Conservation (phyloP, 1,140 invertebrate genomes). For the Euborellia annulipes region DNA sequence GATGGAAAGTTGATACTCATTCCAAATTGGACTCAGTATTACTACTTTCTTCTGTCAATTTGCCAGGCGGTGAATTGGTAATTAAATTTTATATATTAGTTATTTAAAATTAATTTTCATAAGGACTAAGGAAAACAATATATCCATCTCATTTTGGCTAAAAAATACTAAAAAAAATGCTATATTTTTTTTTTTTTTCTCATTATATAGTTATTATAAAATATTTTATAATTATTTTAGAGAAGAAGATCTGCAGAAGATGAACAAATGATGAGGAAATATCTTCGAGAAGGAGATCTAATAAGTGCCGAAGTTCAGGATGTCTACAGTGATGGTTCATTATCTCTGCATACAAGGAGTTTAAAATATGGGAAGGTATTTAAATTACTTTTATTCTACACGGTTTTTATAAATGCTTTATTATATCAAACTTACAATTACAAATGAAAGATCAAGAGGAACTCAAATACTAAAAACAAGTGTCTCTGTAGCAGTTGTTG, state of each 20-base stretch:
- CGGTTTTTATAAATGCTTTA: too few relatives aligned
- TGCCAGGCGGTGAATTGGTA: conserved; percentile 91
- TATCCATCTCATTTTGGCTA: too few relatives aligned
- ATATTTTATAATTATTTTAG: conserved; percentile 28
- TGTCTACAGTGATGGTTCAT: conserved; percentile 74
- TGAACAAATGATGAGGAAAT: conserved; percentile 92
- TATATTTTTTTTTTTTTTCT: too few relatives aligned
- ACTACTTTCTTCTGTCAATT: conserved; percentile 83
- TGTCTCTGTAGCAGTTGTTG: too few relatives aligned
- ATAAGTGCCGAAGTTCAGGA: conserved; percentile 96
- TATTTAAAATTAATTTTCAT: too few relatives aligned
- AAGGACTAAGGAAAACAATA: too few relatives aligned
- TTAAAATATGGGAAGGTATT: conserved; percentile 91
- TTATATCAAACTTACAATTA: too few relatives aligned
- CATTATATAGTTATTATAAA: too few relatives aligned
- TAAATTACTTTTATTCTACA: too few relatives aligned
- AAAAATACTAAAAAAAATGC: too few relatives aligned
- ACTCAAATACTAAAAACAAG: too few relatives aligned
- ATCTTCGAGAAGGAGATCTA: conserved; percentile 89
- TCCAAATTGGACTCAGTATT: conserved; percentile 78
- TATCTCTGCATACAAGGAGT: conserved; percentile 89
- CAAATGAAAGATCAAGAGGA: too few relatives aligned
- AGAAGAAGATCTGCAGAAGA: conserved; percentile 86
- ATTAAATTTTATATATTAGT: conserved; percentile 17
- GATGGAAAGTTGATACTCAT: conserved; percentile 94